phyloP scores from a whole-genome alignment of 2,888 invertebrate species.

The Hylaea fasciaria region DNA sequence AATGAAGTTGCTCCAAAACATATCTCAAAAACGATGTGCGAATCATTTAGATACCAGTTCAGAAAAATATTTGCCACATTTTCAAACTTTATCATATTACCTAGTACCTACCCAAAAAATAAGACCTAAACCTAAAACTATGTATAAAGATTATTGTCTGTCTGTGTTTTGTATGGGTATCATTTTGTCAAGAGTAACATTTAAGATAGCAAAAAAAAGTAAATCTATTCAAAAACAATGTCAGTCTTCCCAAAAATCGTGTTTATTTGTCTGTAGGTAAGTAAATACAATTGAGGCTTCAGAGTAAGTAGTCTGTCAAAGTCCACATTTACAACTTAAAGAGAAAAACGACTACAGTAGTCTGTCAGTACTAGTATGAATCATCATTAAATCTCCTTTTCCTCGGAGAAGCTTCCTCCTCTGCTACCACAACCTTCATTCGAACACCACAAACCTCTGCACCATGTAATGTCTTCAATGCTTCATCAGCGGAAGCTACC shows the following conservation, averaged over 20 bases:
- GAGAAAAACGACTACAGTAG: slow-evolving; percentile 42
- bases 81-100: too few species aligned
- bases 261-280: slow-evolving; percentile 53
- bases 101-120: too few species aligned
- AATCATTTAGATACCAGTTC: too few species aligned
- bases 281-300: slow-evolving; percentile 29
- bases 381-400: slow-evolving; percentile 52
- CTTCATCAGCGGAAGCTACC: slow-evolving; percentile 89
- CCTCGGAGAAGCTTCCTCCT: slow-evolving; percentile 82
- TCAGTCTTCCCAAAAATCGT: slow-evolving; percentile 39
- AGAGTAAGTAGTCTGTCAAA: slow-evolving; percentile 18
- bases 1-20: too few species aligned
- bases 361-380: slow-evolving; percentile 38
- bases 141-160: too few species aligned
- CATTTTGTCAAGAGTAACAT: too few species aligned
- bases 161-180: too few species aligned
- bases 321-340: slow-evolving; percentile 39
- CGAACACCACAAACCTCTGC: slow-evolving; percentile 94
- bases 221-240: slow-evolving; percentile 49
- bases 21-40: too few species aligned
- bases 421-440: slow-evolving; percentile 95
- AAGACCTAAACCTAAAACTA: too few species aligned
- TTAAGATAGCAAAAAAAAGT: background rate
- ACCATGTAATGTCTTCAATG: slow-evolving; percentile 90
- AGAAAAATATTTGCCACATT: too few species aligned